These are phyloP conservation scores for Erithacus rubecula DNA, from an alignment of 2,797 vertebrate genomes.

Conservation along the genomic window DNA sequence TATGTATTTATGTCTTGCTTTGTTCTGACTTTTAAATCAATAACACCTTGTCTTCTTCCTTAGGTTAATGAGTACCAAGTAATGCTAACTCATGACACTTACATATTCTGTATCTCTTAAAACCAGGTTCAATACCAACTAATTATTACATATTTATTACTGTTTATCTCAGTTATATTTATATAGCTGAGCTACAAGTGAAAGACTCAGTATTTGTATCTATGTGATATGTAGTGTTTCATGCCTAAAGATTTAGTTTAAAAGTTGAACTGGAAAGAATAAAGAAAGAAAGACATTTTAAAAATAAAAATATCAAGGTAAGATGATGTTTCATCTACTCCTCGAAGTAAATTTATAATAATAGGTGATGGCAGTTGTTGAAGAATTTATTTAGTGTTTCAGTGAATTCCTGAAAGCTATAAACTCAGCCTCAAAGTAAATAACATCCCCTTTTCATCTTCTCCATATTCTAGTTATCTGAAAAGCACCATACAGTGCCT, in stretches of 20 bases:
- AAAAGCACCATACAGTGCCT: neutral
- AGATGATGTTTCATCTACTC: neutral
- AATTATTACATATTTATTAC: neutral
- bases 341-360: neutral
- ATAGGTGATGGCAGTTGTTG: neutral
- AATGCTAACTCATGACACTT: neutral
- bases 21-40: neutral
- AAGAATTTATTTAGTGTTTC: neutral
- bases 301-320: neutral
- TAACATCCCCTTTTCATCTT: neutral
- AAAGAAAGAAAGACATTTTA: neutral
- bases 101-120: neutral
- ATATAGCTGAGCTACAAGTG: neutral
- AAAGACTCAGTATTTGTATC: neutral
- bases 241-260: neutral
- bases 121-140: neutral
- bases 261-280: neutral
- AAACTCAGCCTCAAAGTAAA: neutral
- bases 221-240: neutral
- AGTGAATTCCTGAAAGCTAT: neutral
- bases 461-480: neutral
- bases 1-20: neutral
- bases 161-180: neutral
- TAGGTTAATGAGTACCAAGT: neutral
- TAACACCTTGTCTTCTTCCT: neutral